A percentile compares a stretch with the other conserved stretches of the same genome.
phyloP scores from a whole-genome alignment of 2,797 vertebrate species.

The Epinephelus awoara region DNA sequence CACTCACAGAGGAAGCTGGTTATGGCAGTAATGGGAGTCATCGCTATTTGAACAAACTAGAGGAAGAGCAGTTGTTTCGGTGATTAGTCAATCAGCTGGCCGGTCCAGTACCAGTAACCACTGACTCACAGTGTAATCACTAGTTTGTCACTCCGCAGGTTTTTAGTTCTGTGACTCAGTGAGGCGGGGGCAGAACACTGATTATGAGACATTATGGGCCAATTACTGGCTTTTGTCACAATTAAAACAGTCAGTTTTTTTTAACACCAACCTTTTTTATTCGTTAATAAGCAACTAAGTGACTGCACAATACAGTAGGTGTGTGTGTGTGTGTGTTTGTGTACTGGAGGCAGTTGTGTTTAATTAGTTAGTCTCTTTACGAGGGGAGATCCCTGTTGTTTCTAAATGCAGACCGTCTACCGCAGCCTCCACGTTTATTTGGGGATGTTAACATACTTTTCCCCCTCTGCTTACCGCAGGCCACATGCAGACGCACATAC shows the following conservation, averaged over 20 bases:
- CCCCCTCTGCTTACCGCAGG: conserved; percentile 53
- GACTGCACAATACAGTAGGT: background rate
- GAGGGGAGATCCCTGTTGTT: conserved; percentile 66
- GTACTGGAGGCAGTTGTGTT: conserved; percentile 39
- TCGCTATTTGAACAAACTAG: conserved; percentile 32
- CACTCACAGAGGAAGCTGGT: conserved; percentile 26
- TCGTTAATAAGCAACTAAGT: conserved; percentile 20
- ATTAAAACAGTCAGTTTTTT: conserved; percentile 21
- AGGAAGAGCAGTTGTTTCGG: conserved; percentile 37
- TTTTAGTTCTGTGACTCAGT: conserved; percentile 46
- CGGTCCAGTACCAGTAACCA: conserved; percentile 60
- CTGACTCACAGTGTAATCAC: conserved; percentile 63
- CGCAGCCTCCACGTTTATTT: conserved; percentile 55
- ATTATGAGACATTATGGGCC: conserved; percentile 37
- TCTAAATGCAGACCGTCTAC: conserved; percentile 61
- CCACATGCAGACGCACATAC: conserved; percentile 40
- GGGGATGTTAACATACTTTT: conserved; percentile 62
- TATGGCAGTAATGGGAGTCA: conserved; percentile 28
- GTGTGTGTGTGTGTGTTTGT: conserved; percentile 27
- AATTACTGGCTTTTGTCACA: conserved; percentile 32
- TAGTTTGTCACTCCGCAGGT: conserved; percentile 7
- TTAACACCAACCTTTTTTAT: conserved; percentile 6
- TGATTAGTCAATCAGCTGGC: conserved; percentile 32
- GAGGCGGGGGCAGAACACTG: conserved; percentile 19
- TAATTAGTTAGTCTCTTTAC: conserved; percentile 61